These are phyloP conservation scores for Carabus problematicus DNA, from an alignment of 2,888 invertebrate species.

Conservation along the genomic window DNA sequence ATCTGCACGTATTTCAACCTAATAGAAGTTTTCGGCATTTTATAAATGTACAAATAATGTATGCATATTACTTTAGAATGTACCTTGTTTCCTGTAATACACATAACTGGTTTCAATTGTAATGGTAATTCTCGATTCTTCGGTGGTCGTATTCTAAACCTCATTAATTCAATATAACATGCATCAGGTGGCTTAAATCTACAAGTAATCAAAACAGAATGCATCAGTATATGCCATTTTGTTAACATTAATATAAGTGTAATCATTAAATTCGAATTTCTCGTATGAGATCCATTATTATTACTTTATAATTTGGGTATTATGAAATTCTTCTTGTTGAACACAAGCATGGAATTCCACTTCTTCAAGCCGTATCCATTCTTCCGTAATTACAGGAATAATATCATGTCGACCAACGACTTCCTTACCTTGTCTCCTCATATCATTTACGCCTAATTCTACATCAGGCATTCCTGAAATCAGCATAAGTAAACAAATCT, in stretches of 20 bases:
- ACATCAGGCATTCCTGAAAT: slow-evolving; percentile 88
- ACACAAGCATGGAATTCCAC: slow-evolving; percentile 95
- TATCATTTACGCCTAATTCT: slow-evolving; percentile 97
- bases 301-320: slow-evolving; percentile 84
- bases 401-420: slow-evolving; percentile 99
- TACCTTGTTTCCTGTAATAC: slow-evolving; percentile 84
- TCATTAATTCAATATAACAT: slow-evolving; percentile 94
- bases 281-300: slow-evolving; percentile 43
- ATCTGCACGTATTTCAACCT: slow-evolving; percentile 94
- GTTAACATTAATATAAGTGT: no score
- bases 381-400: slow-evolving; percentile 97
- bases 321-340: slow-evolving; percentile 88
- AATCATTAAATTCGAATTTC: no score
- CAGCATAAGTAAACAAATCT: no score
- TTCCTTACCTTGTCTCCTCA: slow-evolving; percentile 97
- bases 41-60: not conserved
- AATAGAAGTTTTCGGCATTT: slow-evolving; percentile 42
- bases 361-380: slow-evolving; percentile 97
- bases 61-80: slow-evolving; percentile 14
- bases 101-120: slow-evolving; percentile 90
- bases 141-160: slow-evolving; percentile 94
- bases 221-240: no score
- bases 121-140: slow-evolving; percentile 96
- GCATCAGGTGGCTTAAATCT: slow-evolving; percentile 97
- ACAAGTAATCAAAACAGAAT: slow-evolving; percentile 45